Conservation (phyloP, 2,797 vertebrate species). For the Mormyrus hasselquistii region DNA sequence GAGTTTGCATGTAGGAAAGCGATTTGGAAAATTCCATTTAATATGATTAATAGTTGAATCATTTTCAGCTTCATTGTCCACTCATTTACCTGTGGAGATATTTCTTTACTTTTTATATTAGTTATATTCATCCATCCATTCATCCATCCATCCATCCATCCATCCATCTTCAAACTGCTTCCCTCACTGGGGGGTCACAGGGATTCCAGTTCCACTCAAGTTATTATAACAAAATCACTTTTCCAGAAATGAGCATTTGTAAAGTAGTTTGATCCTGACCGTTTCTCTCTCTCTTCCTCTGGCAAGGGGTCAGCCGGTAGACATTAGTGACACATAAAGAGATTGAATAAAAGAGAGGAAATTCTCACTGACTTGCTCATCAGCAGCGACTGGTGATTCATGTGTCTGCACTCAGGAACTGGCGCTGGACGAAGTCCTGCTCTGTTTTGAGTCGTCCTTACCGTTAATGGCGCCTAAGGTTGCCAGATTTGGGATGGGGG, state of each 20-base stretch:
- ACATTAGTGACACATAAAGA: neutral
- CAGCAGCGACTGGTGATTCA: neutral
- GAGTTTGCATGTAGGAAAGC: neutral
- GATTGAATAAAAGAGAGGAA: constrained; percentile 4
- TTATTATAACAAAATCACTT: neutral
- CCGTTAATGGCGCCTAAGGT: neutral
- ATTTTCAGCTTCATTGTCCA: neutral
- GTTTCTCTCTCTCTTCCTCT: constrained; percentile 44
- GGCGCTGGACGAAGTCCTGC: neutral
- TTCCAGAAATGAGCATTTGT: neutral
- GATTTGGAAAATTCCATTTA: neutral
- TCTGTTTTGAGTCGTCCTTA: neutral
- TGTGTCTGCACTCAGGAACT: neutral
- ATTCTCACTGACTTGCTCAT: neutral
- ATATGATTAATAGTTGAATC: neutral
- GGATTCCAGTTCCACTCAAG: neutral
- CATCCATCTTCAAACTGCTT: neutral
- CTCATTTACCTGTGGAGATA: neutral
- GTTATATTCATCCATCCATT: neutral
- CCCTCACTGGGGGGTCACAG: neutral
- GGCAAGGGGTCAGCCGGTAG: neutral
- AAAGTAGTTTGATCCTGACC: constrained; percentile 34
- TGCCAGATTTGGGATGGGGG: neutral
- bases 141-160: neutral
- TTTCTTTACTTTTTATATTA: neutral